Evolutionary conservation across 2,797 vertebrate species (phyloP), one percentile per base, ranked within the genome.

Genomic region (Carapus acus): DNA sequence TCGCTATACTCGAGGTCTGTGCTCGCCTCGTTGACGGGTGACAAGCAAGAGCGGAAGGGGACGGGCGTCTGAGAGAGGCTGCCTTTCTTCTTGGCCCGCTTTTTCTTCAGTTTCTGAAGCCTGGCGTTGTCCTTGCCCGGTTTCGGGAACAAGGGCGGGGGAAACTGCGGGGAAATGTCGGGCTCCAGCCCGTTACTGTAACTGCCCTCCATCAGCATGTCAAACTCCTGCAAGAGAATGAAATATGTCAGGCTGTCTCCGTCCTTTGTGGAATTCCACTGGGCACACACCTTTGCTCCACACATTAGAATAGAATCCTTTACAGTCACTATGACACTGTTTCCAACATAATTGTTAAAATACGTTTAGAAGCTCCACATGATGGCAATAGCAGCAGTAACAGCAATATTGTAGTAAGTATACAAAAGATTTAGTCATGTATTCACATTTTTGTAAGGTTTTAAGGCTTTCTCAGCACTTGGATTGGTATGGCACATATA

Each of bases 1-100:
- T 89, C 87, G 14, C 84, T 83, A 75, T 85, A 64, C 58, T 97
- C 94, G 0, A 90, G 81, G 58, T 96, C 92, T 0, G 91, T 81
- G 74, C 92, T 93, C 2, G 90, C 93, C 75, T 98, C 96, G 0
- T 90, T 94, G 48, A 97, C 94, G 0, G 96, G 96, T 0, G 94
- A 98, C 49, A 98, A 83, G 44, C 86, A 93, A 55, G 89, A 79
- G 14, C 91, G 90, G 71, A 94, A 95, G 34, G 89, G 66, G 45
- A 91, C 76, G 0, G 88, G 56, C 6, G 88, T 87, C 61, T 88
- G 85, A 0, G 81, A 74, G 36, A 89, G 79, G 31, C 80, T 14
- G 0, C 77, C 62, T 67, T 88, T 89, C 61, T 87, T 94, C 80
- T 89, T 91, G 44, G 87, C 79, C 1, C 88, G 85, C 79, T 91